Evolutionary conservation across 2,797 vertebrate genomes (phyloP).

Genomic region (Sus cebifrons): DNA sequence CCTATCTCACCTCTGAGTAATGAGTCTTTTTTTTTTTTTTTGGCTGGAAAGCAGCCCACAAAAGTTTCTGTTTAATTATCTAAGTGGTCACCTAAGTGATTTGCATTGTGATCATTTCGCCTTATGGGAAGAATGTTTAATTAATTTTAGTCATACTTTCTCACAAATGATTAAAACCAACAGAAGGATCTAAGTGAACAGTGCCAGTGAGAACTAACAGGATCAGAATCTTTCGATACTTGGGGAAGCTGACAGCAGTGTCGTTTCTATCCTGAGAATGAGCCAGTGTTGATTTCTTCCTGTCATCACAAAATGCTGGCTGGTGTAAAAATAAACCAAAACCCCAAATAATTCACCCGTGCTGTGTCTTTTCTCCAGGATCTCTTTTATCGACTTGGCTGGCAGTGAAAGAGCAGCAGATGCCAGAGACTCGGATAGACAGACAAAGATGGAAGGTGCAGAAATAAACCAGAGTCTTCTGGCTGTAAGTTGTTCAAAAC

Average conservation of each 20-base stretch:
- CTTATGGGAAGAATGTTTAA: constrained; percentile 69
- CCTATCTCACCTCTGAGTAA: constrained; percentile 77
- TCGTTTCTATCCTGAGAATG: constrained; percentile 74
- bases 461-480: constrained; percentile 98
- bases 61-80: constrained; percentile 80
- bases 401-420: constrained; percentile 97
- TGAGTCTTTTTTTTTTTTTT: constrained; percentile 48
- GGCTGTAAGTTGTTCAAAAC: constrained; percentile 92
- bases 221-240: constrained; percentile 58
- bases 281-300: constrained; percentile 68
- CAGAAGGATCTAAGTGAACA: constrained; percentile 41
- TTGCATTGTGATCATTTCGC: constrained; percentile 73
- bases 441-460: constrained; percentile 96
- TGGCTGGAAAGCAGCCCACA: constrained; percentile 71
- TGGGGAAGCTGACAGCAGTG: constrained; percentile 65
- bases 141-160: constrained; percentile 76
- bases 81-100: constrained; percentile 77
- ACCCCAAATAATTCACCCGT: constrained; percentile 68
- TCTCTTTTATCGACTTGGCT: constrained; percentile 97
- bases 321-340: constrained; percentile 65
- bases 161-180: constrained; percentile 58
- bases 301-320: constrained; percentile 61
- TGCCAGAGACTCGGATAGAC: constrained; percentile 93
- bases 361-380: constrained; percentile 90
- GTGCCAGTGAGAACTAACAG: constrained; percentile 55